Percentiles rank a stretch among this genome's conserved stretches.
phyloP scores from a whole-genome alignment of 2,113 vertebrate species.

The Ochotona curzoniae region DNA sequence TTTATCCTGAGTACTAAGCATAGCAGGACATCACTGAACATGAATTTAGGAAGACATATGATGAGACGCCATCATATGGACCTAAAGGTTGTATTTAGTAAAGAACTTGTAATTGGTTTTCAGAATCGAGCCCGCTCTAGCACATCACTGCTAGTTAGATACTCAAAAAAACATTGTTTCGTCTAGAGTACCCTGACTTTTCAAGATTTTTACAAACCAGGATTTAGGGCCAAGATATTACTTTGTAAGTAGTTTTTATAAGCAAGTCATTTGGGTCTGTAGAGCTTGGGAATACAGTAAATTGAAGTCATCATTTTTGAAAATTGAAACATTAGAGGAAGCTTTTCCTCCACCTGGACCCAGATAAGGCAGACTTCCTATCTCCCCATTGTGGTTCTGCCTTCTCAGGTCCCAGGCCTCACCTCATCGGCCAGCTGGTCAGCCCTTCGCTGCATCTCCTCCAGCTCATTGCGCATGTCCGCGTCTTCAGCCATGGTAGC shows the following conservation, averaged over 20 bases:
- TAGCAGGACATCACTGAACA: neutral
- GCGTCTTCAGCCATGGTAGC: constrained; percentile 96
- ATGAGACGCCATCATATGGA: accelerated
- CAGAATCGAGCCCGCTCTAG: neutral
- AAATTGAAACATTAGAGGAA: neutral
- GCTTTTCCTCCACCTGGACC: neutral
- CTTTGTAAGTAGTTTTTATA: neutral
- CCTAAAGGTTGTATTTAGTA: neutral
- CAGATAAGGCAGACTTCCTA: neutral
- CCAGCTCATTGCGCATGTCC: constrained; percentile 99
- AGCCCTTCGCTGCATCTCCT: constrained; percentile 98
- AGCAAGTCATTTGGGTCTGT: neutral
- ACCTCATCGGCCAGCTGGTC: constrained; percentile 99
- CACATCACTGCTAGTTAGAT: neutral
- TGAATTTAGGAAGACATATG: neutral
- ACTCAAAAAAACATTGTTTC: neutral
- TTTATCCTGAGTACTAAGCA: neutral
- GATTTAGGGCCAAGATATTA: neutral
- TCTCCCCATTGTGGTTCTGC: neutral
- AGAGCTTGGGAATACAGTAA: neutral
- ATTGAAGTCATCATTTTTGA: neutral
- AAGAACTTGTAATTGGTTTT: neutral
- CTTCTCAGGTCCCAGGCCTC: constrained; percentile 55
- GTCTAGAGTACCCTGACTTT: neutral
- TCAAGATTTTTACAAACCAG: neutral